Percentiles rank a stretch among this genome's conserved stretches.
These are phyloP conservation scores for Rousettus madagascariensis DNA, from an alignment of 2,797 vertebrate species.

Conservation along the genomic window DNA sequence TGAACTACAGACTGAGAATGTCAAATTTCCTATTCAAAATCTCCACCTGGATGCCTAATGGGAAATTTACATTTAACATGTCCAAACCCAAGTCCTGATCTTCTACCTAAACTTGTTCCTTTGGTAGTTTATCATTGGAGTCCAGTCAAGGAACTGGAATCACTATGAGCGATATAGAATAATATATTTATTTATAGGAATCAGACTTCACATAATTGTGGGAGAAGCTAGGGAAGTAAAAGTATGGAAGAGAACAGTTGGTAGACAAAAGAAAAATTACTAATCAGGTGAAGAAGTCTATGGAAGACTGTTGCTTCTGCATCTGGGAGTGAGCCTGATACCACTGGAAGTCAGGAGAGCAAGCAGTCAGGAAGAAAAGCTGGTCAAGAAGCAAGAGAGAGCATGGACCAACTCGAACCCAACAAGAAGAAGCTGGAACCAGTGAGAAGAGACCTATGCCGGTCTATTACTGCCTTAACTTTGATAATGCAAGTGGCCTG, in stretches of 20 bases:
- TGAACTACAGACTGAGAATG: background rate
- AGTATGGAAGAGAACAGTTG: background rate
- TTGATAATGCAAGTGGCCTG: background rate
- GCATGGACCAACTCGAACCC: background rate
- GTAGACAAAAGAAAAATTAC: background rate
- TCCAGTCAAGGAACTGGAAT: background rate
- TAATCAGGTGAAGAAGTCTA: background rate
- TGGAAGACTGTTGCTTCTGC: background rate
- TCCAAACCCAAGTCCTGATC: background rate
- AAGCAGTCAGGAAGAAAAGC: background rate
- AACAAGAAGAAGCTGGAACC: background rate
- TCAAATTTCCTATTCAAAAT: slow-evolving; percentile 30
- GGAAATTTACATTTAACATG: slow-evolving; percentile 4
- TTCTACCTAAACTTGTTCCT: background rate
- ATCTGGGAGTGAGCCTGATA: background rate
- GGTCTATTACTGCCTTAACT: background rate
- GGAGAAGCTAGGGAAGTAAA: background rate
- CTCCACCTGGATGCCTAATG: background rate
- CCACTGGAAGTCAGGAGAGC: background rate
- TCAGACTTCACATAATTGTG: background rate
- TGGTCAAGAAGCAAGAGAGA: background rate
- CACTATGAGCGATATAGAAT: background rate
- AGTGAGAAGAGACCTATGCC: background rate
- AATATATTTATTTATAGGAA: background rate
- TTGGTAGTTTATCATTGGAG: background rate